A percentile compares a stretch with the other conserved stretches of the same genome.
Conservation (phyloP, 1,140 invertebrate genomes). For the Megalopta genalis region DNA sequence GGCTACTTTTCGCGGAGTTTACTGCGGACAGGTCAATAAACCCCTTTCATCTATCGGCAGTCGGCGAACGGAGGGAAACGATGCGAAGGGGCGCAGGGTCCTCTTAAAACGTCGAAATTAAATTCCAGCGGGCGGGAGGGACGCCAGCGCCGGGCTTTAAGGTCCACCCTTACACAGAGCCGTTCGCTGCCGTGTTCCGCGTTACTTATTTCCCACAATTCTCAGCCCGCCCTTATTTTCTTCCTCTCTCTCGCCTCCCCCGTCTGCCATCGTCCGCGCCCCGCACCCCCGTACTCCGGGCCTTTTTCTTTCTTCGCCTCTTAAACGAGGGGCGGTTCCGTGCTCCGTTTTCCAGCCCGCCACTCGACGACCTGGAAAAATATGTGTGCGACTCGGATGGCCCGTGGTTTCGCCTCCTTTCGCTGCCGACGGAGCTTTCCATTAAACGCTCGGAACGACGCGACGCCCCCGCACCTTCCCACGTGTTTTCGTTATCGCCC, state of each 20-base stretch:
- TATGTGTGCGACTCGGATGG: constrained; percentile 51
- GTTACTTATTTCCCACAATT: constrained; percentile 73
- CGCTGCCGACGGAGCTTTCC: constrained; percentile 53
- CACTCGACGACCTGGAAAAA: constrained; percentile 38
- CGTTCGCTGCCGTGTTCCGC: constrained; percentile 44
- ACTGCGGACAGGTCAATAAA: constrained; percentile 69
- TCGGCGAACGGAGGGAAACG: constrained; percentile 33
- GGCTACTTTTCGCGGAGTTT: constrained; percentile 55
- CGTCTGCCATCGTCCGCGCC: too few species aligned
- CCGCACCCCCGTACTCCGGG: too few species aligned
- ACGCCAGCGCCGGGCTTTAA: constrained; percentile 60
- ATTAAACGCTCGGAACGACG: constrained; percentile 55
- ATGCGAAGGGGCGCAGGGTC: constrained; percentile 26
- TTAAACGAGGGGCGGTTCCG: constrained; percentile 72
- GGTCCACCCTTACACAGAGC: constrained; percentile 59
- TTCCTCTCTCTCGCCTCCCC: constrained; percentile 39
- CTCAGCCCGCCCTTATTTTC: constrained; percentile 61
- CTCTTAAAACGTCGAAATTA: constrained; percentile 75
- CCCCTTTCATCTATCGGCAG: constrained; percentile 63
- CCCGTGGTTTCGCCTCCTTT: constrained; percentile 40
- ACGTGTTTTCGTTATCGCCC: constrained; percentile 20
- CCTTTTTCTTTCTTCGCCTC: constrained; percentile 34
- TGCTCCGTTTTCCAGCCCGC: constrained; percentile 39
- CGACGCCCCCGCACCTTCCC: neutral
- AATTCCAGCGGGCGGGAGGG: constrained; percentile 66